These are phyloP conservation scores for Synergus umbraculus DNA, from an alignment of 2,888 invertebrate genomes.

Conservation along the genomic window DNA sequence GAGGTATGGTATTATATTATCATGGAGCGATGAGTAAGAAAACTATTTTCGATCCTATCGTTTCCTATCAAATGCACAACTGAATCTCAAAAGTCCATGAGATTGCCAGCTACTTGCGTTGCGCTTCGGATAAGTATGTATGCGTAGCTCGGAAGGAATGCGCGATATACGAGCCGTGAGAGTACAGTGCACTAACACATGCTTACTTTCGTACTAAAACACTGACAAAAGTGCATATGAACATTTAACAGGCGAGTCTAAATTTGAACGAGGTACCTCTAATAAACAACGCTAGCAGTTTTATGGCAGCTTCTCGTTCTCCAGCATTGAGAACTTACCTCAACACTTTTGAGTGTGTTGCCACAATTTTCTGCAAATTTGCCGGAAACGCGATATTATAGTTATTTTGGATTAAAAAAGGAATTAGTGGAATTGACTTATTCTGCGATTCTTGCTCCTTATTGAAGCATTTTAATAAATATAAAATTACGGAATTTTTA, in stretches of 20 bases:
- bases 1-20: not conserved
- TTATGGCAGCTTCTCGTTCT: slow-evolving; percentile 36
- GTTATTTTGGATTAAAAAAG: not conserved
- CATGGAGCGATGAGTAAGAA: not conserved
- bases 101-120: slow-evolving; percentile 25
- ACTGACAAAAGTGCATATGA: slow-evolving; percentile 32
- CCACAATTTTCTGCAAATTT: not conserved
- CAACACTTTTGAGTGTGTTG: not conserved
- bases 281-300: slow-evolving; percentile 36
- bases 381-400: not conserved
- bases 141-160: slow-evolving; percentile 30
- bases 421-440: not conserved
- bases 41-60: not conserved
- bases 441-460: not conserved
- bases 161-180: slow-evolving; percentile 28
- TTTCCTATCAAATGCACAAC: not conserved
- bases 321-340: slow-evolving; percentile 12
- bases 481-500: not conserved
- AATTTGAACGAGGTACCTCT: slow-evolving; percentile 27
- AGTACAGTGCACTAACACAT: not conserved
- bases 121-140: slow-evolving; percentile 13
- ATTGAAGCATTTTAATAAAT: not conserved
- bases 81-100: slow-evolving; percentile 14
- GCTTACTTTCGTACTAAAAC: slow-evolving; percentile 21
- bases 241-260: slow-evolving; percentile 17